Evolutionary conservation across 2,113 vertebrate species (phyloP), one percentile per base, ranked within the genome.

Genomic region (Pedetes capensis): DNA sequence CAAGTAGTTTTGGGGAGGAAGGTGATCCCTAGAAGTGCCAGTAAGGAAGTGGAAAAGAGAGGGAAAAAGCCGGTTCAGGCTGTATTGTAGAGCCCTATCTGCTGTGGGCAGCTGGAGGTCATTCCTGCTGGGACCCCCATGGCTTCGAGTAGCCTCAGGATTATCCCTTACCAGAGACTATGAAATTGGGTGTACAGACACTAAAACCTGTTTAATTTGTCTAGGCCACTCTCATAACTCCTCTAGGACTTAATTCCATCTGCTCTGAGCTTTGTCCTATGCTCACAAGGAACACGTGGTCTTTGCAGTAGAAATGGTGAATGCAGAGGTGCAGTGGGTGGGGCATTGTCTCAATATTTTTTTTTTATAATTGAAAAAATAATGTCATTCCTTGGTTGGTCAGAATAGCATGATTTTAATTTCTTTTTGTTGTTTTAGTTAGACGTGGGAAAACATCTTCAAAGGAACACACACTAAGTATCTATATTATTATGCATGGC

Each of bases 71-170:
- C 32, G n/a, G 3, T 25, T 55, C 20, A 14, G 57, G 1, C 16
- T 49, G 3, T 4, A 0, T 0, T 44, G 6, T 10, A 29, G 23
- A 11, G 4, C 4, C 8, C 39, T 17, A 0, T 81, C 47, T 51
- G 11, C 34, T 18, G 2, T 55, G 23, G 23, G 12, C 17, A 7
- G 1, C 22, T 37, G 64, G 29, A 49, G 11, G 3, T 63, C 39
- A 11, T 44, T 51, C 7, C 2, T 8, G 3, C 0, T 1, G 75
- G 2, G n/a, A 14, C 14, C 14, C 49, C 9, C 0, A 61, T 0
- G n/a, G 14, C 20, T 75, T 27, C 39, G 59, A 8, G 12, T 9
- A 4, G 5, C 42, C 8, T 51, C 64, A 18, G 32, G 37, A 7
- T 32, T 37, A 17, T 72, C 17, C 32, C 9, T 37, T 2, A 1